Base-by-base conservation (phyloP, 2,888 invertebrate genomes). In the Cyrtodaria siliqua region DNA sequence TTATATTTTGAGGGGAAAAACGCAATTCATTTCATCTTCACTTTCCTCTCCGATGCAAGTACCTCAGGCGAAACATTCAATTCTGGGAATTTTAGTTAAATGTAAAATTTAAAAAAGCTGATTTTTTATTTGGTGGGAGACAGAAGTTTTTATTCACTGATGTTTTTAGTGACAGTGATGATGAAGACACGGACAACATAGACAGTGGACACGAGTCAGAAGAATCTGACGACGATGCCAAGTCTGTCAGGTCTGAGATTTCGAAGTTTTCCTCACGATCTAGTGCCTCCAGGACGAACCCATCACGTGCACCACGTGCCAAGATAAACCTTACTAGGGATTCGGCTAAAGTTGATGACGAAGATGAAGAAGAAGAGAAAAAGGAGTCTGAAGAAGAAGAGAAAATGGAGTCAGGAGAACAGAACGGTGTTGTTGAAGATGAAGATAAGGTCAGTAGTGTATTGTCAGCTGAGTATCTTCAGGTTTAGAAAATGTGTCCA, bases 161-260 rank as follows among this genome's bases (percentile, higher is more conserved):
- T 56, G 18, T 23, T 52, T 55, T 24, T 44, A 76, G 75, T 76
- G 72, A 61, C 20, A 77, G 61, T 57, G 75, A 74, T 59, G 70
- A 63, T 44, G 67, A 70, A 20, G 66, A 66, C 6, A 62, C 57
- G 38, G 66, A 70, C 20, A 62, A 66, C 38, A 33, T 49, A 38
- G 75, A 75, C 53, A 72, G 70, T 49, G 71, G 74, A 16, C 63
- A 75, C 24, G 76, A 73, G 29, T 70, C 73, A 24, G 67, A 56
- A 2, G 61, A 55, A 2, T 64, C 66, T 16, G 52, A 64, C 29
- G 57, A 57, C 24, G 72, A 72, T 38, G 52, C 47, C 29, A 59
- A 66, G 33, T 64, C 64, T 18, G 44, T 62, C 0, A 53, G 38
- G 29, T 79, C 79, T 2, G 76, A 80, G 47, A 56, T 60, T 1